A percentile compares a stretch with the other conserved stretches of the same genome.
phyloP scores from a whole-genome alignment of 2,113 vertebrate genomes.

The human region DNA sequence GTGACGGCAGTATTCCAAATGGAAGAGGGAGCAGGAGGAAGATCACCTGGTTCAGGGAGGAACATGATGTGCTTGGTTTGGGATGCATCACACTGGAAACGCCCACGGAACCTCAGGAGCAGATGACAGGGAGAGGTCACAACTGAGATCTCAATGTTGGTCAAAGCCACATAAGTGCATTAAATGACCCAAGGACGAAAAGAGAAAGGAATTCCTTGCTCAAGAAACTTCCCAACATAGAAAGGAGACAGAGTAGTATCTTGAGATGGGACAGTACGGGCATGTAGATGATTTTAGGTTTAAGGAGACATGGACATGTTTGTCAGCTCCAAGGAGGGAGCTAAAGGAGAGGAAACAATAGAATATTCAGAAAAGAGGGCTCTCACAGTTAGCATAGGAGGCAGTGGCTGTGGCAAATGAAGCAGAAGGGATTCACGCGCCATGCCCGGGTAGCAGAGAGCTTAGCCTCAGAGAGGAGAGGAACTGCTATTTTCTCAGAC shows the following conservation, averaged over 20 bases:
- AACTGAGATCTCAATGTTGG: neutral
- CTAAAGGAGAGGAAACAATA: neutral
- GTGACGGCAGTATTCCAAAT: neutral
- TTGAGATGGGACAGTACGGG: accelerated
- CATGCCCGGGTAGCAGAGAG: neutral
- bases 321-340: neutral
- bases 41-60: neutral
- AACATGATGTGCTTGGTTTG: neutral
- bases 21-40: neutral
- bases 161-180: neutral
- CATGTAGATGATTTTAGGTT: neutral
- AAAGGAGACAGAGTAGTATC: neutral
- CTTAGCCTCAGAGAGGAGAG: neutral
- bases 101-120: neutral
- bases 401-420: too few relatives aligned
- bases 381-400: neutral
- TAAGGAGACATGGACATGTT: neutral
- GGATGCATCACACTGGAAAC: neutral
- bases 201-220: neutral
- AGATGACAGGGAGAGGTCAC: neutral
- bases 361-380: neutral
- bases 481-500: neutral
- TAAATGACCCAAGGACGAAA: neutral
- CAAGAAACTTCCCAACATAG: neutral
- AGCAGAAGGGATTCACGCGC: too few relatives aligned